A percentile compares a stretch with the other conserved stretches of the same genome.
Evolutionary conservation across 2,888 invertebrate species (phyloP).

Genomic region (Merodon equestris): DNA sequence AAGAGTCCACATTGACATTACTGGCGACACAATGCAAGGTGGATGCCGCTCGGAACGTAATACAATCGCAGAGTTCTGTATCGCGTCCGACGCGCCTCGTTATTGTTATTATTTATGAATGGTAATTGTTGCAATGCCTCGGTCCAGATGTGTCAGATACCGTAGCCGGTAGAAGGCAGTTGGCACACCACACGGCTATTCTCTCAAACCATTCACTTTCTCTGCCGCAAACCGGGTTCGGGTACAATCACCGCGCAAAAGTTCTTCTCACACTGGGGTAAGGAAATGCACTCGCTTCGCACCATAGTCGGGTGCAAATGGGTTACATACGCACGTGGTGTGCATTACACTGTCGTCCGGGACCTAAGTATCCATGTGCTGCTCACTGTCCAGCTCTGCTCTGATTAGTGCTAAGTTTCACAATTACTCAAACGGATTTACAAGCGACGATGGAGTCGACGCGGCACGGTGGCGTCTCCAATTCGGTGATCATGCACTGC

Average conservation of each 20-base stretch:
- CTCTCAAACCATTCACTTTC: slow-evolving; percentile 53
- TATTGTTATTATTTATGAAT: slow-evolving; percentile 63
- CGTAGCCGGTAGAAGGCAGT: background rate
- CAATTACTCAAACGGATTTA: slow-evolving; percentile 54
- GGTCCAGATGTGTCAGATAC: slow-evolving; percentile 53
- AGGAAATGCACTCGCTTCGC: slow-evolving; percentile 36
- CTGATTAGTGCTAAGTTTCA: slow-evolving; percentile 56
- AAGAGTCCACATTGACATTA: slow-evolving; percentile 28
- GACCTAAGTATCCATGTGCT: slow-evolving; percentile 16
- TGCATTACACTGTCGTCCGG: slow-evolving; percentile 44
- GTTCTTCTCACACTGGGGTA: slow-evolving; percentile 35
- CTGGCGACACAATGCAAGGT: slow-evolving; percentile 49
- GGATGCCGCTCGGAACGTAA: slow-evolving; percentile 45
- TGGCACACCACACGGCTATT: background rate
- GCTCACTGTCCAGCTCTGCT: slow-evolving; percentile 14
- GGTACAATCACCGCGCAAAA: slow-evolving; percentile 32
- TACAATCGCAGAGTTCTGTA: slow-evolving; percentile 12
- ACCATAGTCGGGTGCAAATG: slow-evolving; percentile 12
- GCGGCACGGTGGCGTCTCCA: slow-evolving; percentile 8
- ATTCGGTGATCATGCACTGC: slow-evolving; percentile 8
- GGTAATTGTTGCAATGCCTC: slow-evolving; percentile 65
- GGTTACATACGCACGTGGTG: slow-evolving; percentile 58
- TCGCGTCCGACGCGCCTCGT: slow-evolving; percentile 33
- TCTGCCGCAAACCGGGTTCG: slow-evolving; percentile 31
- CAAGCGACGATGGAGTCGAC: background rate